Percentiles rank a stretch among this genome's conserved stretches.
These are phyloP conservation scores for Sebastes diaconus DNA, from an alignment of 2,797 vertebrate species.

Conservation along the genomic window DNA sequence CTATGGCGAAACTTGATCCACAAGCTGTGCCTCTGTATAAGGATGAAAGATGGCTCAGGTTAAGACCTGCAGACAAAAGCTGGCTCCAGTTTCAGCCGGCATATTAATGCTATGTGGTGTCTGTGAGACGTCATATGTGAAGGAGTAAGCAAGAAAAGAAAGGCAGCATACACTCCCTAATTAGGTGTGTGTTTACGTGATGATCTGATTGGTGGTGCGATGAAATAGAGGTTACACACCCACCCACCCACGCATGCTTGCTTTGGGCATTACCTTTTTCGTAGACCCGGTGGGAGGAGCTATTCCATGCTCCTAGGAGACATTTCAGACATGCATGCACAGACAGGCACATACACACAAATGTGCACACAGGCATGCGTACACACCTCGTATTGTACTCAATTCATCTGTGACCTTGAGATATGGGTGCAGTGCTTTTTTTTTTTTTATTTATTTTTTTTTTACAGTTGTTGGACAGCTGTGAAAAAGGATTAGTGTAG, in stretches of 20 bases:
- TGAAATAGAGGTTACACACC: constrained; percentile 46
- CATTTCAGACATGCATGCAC: constrained; percentile 41
- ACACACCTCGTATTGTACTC: constrained; percentile 40
- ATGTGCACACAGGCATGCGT: neutral
- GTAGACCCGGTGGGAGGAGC: constrained; percentile 14
- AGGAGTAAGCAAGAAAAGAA: neutral
- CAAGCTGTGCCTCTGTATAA: constrained; percentile 12
- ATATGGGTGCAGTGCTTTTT: neutral
- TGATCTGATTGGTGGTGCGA: constrained; percentile 25
- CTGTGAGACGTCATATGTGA: neutral
- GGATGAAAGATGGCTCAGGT: constrained; percentile 21
- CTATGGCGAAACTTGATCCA: constrained; percentile 58
- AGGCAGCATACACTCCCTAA: constrained; percentile 2
- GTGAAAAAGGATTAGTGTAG: neutral
- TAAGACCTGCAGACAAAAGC: constrained; percentile 40
- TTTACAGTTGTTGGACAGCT: neutral
- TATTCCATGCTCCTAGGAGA: constrained; percentile 40
- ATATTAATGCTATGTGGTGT: constrained; percentile 15
- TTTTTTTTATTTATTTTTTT: neutral
- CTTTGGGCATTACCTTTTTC: constrained; percentile 37
- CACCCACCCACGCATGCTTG: neutral
- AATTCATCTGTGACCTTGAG: constrained; percentile 52
- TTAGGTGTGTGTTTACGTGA: constrained; percentile 42
- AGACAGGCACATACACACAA: constrained; percentile 1
- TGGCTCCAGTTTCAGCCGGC: constrained; percentile 50